Conservation (phyloP, 2,888 invertebrate genomes). For the Pammene fasciana region DNA sequence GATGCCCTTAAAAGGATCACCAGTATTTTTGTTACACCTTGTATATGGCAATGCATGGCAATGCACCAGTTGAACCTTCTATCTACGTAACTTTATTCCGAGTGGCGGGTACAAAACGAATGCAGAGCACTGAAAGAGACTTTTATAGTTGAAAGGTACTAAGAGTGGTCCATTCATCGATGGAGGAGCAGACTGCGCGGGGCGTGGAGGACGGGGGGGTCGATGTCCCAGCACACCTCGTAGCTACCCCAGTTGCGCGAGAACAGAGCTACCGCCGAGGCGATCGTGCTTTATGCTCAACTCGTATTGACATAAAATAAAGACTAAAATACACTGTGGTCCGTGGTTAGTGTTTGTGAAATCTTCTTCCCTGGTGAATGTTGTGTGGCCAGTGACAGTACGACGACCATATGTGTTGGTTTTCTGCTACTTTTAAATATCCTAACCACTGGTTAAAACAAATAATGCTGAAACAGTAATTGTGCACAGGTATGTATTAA, state of each 20-base stretch:
- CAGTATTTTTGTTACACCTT: too few species aligned
- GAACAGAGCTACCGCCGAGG: slow-evolving; percentile 50
- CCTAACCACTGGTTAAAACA: not conserved
- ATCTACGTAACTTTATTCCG: slow-evolving; percentile 69
- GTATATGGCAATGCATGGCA: too few species aligned
- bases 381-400: slow-evolving; percentile 6
- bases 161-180: slow-evolving; percentile 76
- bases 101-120: slow-evolving; percentile 68
- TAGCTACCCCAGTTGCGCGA: slow-evolving; percentile 60
- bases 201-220: slow-evolving; percentile 50
- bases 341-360: not conserved
- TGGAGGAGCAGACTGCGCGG: slow-evolving; percentile 72
- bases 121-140: slow-evolving; percentile 64
- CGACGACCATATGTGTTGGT: slow-evolving; percentile 29
- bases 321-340: not conserved
- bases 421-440: slow-evolving; percentile 16
- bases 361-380: not conserved
- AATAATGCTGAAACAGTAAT: slow-evolving; percentile 26
- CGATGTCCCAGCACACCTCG: slow-evolving; percentile 65
- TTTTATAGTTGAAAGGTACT: slow-evolving; percentile 61
- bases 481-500: slow-evolving; percentile 15
- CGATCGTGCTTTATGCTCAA: slow-evolving; percentile 6
- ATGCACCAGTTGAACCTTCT: not conserved
- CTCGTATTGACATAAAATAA: slow-evolving; percentile 7
- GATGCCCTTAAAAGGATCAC: too few species aligned